Evolutionary conservation across 1,140 invertebrate genomes (phyloP).

Genomic region (Hetaerina americana): DNA sequence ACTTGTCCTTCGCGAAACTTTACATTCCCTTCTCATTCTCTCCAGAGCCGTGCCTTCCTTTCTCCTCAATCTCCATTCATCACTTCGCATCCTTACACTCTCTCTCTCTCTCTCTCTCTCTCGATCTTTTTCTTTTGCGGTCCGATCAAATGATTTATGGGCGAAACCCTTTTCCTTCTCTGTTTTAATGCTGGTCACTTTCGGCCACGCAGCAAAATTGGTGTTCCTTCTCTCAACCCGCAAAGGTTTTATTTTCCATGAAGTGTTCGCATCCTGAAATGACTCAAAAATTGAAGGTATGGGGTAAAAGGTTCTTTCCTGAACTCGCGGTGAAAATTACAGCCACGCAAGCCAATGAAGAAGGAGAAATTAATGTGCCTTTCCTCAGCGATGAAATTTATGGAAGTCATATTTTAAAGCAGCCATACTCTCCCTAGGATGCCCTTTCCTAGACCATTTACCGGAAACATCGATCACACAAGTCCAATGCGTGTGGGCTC

Average conservation of each 20-base stretch:
- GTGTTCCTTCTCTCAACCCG: not conserved
- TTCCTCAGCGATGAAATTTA: not conserved
- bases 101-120: not conserved
- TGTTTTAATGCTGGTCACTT: not conserved
- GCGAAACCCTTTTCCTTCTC: not conserved
- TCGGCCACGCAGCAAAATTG: not conserved
- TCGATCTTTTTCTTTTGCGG: not conserved
- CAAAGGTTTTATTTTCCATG: not conserved
- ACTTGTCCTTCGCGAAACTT: not conserved
- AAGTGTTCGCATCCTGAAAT: not conserved
- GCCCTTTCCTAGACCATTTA: not conserved
- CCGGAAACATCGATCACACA: not conserved
- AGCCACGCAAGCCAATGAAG: not conserved
- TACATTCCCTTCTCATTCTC: no score
- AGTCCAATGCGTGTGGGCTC: no score
- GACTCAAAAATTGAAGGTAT: not conserved
- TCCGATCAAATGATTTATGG: not conserved
- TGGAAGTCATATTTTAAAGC: not conserved
- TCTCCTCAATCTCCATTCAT: no score
- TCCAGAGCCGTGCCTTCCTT: no score
- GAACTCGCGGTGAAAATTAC: not conserved
- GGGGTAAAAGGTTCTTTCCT: not conserved
- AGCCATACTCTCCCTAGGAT: not conserved
- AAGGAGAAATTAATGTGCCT: not conserved
- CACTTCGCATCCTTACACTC: not conserved